These are phyloP conservation scores for Adelphocoris suturalis DNA, from an alignment of 2,888 invertebrate genomes.

Conservation along the genomic window DNA sequence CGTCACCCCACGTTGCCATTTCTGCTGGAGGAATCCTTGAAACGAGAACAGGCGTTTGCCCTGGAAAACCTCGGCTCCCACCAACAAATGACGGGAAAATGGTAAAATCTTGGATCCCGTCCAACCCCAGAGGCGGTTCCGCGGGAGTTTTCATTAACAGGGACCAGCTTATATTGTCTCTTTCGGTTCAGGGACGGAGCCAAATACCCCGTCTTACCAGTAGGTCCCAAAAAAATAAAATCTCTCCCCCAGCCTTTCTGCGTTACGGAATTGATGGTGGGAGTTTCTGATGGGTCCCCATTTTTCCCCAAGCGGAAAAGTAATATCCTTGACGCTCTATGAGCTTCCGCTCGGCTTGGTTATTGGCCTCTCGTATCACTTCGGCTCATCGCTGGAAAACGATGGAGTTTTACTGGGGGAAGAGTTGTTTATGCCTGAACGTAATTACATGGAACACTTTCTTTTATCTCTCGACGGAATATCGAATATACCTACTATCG, in stretches of 20 bases:
- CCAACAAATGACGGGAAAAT: not conserved
- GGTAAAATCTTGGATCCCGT: not conserved
- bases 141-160: not conserved
- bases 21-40: not conserved
- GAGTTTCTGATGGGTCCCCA: not conserved
- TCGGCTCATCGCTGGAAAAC: not conserved
- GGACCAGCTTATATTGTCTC: not conserved
- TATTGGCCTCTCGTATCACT: not conserved
- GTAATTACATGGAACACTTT: not conserved
- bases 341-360: not conserved
- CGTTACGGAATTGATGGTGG: not conserved
- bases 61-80: not conserved
- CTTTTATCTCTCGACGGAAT: not conserved
- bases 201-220: not conserved
- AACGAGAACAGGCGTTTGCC: not conserved
- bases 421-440: not conserved
- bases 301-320: not conserved
- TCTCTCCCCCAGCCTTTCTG: not conserved
- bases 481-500: not conserved
- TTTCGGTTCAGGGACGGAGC: not conserved
- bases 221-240: not conserved
- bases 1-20: no score
- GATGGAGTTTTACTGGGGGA: not conserved
- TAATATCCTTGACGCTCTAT: not conserved
- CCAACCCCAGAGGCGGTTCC: not conserved